Base-by-base conservation (phyloP, 64 coral and sea anemone genomes). In the Montipora cactus region DNA sequence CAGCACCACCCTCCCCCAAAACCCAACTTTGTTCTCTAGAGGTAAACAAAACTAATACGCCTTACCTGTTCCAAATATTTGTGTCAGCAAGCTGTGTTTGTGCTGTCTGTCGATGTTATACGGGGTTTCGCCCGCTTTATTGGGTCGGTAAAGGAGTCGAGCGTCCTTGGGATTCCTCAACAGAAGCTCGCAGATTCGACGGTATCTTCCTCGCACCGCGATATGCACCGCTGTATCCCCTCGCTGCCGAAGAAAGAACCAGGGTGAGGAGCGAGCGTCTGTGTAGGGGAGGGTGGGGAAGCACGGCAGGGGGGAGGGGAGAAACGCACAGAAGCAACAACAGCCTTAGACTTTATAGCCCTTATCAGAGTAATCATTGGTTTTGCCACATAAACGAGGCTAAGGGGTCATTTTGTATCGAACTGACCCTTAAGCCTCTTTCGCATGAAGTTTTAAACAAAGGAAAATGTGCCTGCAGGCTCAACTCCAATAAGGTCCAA, bases 21-120 rank as follows among this genome's bases (percentile, higher is more conserved):
- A 37, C 37, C 37, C 37, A 37, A 37, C 37, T 37, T 0, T 37
- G 37, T 37, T 37, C 37, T 37, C 37, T 37, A 49, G 44, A 49
- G 5, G 20, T 46, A 55, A 59, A 16, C 12, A n/a, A n/a, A 14
- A 16, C 16, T 3, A 68, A 68, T n/a, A 61, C 50, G 2, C 19
- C 87, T 64, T 77, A 97, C 95, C 95, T 83, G 95, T 97, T 47
- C 98, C 98, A 52, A 99, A 94, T 76, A 99, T 94, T 86, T 96
- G 98, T 18, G 89, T 99, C 79, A 99, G 74, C 49, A 99, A 90
- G 67, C 98, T 99, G 18, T 94, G 93, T 47, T 93, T 93, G 50
- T 99, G 98, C 25, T 96, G 98, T 44, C 95, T 91, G 85, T 99
- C 98, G 15, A 99, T 94, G 58, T 96, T 94, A 49, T 99, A 99